Conservation (phyloP, 2,888 invertebrate species). For the Tipula lateralis region DNA sequence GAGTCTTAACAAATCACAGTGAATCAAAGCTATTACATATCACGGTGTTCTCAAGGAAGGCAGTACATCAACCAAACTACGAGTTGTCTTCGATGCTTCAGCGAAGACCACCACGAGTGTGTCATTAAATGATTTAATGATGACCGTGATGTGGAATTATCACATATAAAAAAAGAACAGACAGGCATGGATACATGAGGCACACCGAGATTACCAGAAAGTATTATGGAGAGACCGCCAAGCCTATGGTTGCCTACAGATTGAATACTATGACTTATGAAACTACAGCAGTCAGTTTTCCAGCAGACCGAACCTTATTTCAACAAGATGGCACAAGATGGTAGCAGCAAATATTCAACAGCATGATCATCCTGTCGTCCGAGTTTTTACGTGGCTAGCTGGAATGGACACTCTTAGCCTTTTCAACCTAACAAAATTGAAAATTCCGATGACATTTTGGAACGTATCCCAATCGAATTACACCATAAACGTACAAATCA, state of each 20-base stretch:
- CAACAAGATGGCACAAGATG: not conserved
- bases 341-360: not conserved
- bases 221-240: too few species aligned
- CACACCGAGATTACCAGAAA: too few species aligned
- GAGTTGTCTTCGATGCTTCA: not conserved
- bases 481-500: not conserved
- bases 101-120: not conserved
- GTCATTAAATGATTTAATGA: too few species aligned
- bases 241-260: too few species aligned
- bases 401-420: too few species aligned
- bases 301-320: too few species aligned
- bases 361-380: not conserved
- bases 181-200: too few species aligned
- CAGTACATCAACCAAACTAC: not conserved
- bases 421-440: not conserved
- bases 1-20: not conserved
- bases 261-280: too few species aligned
- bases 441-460: not conserved
- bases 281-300: too few species aligned
- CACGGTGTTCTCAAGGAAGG: not conserved
- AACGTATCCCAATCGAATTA: not conserved
- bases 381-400: not conserved
- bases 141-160: too few species aligned
- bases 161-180: too few species aligned
- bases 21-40: not conserved